Conservation (phyloP, 2,888 invertebrate genomes). For the Acheta domesticus region DNA sequence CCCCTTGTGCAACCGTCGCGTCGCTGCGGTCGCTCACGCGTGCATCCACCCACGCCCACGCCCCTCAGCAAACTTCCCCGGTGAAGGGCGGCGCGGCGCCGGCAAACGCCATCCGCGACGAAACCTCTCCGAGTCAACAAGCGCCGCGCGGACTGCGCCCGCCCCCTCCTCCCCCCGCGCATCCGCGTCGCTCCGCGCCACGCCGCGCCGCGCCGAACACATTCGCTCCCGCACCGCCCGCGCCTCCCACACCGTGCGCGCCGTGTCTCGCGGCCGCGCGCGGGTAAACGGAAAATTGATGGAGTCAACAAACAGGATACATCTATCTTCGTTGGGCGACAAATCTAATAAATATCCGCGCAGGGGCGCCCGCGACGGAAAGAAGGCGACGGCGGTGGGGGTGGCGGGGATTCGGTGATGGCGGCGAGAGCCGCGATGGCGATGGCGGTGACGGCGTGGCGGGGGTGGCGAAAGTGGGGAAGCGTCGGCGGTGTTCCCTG, state of each 20-base stretch:
- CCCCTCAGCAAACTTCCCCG: neutral
- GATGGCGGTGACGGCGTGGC: no score
- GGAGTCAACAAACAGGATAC: conserved; percentile 18
- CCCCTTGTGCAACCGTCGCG: no score
- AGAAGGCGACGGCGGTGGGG: neutral
- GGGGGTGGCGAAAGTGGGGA: no score
- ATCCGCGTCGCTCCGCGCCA: neutral
- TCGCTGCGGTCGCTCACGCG: no score
- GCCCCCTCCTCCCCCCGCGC: neutral
- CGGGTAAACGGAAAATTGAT: conserved; percentile 7
- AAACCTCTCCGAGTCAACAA: neutral
- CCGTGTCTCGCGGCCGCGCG: conserved; percentile 5
- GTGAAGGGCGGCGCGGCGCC: neutral
- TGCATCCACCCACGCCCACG: no score
- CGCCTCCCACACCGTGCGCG: neutral
- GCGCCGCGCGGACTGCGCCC: neutral
- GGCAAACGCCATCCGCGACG: neutral
- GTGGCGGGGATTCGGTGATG: neutral
- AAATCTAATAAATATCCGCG: conserved; percentile 18
- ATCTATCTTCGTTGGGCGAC: conserved; percentile 2
- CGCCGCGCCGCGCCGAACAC: neutral
- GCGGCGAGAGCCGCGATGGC: no score
- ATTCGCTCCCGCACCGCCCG: neutral
- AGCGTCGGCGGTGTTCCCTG: no score
- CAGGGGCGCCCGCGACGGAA: neutral